Conservation (phyloP, 2,888 invertebrate species). For the Leptinotarsa peninsularis region DNA sequence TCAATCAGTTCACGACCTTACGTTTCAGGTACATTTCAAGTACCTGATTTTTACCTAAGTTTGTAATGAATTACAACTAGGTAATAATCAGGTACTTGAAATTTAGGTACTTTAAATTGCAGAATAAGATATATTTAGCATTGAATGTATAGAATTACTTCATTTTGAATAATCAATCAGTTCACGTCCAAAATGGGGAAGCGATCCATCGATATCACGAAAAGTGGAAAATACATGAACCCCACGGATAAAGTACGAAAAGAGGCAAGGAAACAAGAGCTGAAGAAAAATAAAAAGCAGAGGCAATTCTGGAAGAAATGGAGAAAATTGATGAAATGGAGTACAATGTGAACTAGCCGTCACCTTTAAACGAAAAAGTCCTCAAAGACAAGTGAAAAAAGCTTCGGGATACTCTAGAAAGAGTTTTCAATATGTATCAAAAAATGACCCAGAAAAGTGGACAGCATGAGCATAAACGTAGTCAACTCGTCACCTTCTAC, state of each 20-base stretch:
- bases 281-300: constrained; percentile 98
- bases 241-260: constrained; percentile 73
- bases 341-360: constrained; percentile 74
- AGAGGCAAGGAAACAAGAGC: constrained; percentile 95
- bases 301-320: constrained; percentile 94
- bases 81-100: too few relatives aligned
- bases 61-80: too few relatives aligned
- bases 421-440: constrained; percentile 96
- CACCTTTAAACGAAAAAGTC: constrained; percentile 95
- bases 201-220: too few relatives aligned
- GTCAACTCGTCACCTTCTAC: constrained; percentile 89
- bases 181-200: too few relatives aligned
- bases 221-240: too few relatives aligned
- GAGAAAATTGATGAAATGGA: constrained; percentile 98
- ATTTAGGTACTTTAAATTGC: too few relatives aligned
- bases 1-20: too few relatives aligned
- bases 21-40: too few relatives aligned
- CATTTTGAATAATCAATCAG: too few relatives aligned
- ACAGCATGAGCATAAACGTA: constrained; percentile 90
- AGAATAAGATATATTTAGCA: too few relatives aligned
- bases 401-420: constrained; percentile 92
- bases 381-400: constrained; percentile 96
- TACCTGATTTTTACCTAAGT: too few relatives aligned
- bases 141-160: too few relatives aligned
- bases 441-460: constrained; percentile 96